These are phyloP conservation scores for Florisuga fusca DNA, from an alignment of 2,797 vertebrate species.

Conservation along the genomic window DNA sequence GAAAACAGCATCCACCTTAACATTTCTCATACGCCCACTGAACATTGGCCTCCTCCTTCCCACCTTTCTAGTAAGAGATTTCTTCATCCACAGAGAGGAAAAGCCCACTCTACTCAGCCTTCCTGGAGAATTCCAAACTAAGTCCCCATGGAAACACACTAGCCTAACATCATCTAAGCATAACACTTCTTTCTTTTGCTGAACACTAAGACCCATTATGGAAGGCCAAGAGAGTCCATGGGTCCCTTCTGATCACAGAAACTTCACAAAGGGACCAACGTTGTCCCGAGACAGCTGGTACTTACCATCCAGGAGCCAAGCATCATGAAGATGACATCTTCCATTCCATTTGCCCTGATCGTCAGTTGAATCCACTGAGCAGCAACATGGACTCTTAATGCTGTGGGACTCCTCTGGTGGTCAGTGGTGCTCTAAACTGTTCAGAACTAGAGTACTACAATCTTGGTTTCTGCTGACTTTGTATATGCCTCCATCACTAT, in stretches of 20 bases:
- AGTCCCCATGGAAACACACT: background rate
- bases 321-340: background rate
- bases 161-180: background rate
- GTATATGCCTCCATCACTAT: background rate
- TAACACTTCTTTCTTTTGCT: background rate
- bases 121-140: background rate
- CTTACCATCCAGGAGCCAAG: background rate
- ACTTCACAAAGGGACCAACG: background rate
- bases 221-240: background rate
- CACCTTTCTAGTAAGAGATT: background rate
- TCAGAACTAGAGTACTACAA: background rate
- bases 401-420: rapidly evolving
- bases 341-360: background rate
- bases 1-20: background rate
- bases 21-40: background rate
- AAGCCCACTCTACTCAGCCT: background rate
- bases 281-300: background rate
- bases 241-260: background rate
- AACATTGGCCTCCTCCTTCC: background rate
- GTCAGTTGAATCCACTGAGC: background rate
- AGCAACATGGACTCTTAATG: background rate
- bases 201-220: background rate
- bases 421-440: background rate
- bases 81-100: background rate
- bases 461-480: background rate